A percentile compares a stretch with the other conserved stretches of the same genome.
phyloP scores from a whole-genome alignment of 1,140 invertebrate genomes.

The Macrobrachium rosenbergii region DNA sequence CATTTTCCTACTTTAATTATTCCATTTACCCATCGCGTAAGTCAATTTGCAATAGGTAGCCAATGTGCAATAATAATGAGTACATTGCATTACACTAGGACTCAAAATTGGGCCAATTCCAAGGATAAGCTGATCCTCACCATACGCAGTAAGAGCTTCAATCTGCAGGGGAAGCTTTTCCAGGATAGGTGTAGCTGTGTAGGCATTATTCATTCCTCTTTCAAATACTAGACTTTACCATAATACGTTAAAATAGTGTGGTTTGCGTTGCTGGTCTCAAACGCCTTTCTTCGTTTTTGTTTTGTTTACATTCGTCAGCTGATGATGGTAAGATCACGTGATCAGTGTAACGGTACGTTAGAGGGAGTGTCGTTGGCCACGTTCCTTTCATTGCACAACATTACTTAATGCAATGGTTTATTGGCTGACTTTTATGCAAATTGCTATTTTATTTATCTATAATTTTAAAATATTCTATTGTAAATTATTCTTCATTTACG shows the following conservation, averaged over 20 bases:
- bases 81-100: neutral
- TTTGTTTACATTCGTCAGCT: too few relatives aligned
- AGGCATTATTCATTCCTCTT: conserved; percentile 86
- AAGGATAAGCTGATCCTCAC: conserved; percentile 73
- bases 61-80: neutral
- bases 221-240: neutral
- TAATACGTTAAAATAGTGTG: neutral
- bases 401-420: too few relatives aligned
- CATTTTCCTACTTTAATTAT: too few relatives aligned
- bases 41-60: neutral
- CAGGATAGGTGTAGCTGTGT: conserved; percentile 80
- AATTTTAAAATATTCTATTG: too few relatives aligned
- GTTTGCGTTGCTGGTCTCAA: neutral
- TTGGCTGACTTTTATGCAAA: too few relatives aligned
- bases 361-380: too few relatives aligned
- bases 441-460: too few relatives aligned
- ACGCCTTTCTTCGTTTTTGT: neutral
- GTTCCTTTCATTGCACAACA: too few relatives aligned
- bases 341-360: too few relatives aligned
- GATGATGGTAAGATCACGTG: too few relatives aligned
- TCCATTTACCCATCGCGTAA: too few relatives aligned
- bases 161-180: conserved; percentile 89
- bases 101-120: neutral
- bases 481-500: too few relatives aligned
- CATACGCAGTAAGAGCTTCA: conserved; percentile 91